Evolutionary conservation across 1,140 invertebrate genomes (phyloP).

Genomic region (Hetaerina americana): DNA sequence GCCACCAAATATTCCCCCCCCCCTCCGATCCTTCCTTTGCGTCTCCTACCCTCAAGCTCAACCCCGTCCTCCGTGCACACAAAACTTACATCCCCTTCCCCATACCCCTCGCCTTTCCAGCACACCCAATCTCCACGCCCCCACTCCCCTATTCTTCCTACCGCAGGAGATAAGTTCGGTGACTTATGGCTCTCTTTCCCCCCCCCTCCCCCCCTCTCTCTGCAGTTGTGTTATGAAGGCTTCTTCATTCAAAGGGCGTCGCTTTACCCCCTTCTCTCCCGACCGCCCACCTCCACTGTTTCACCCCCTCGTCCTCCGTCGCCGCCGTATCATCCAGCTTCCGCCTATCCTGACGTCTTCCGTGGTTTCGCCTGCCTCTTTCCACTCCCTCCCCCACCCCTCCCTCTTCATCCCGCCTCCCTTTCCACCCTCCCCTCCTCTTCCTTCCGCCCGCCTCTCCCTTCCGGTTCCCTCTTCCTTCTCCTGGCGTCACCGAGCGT

Average conservation of each 20-base stretch:
- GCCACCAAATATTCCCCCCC: too few relatives aligned
- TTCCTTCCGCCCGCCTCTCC: background rate
- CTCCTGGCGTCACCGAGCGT: background rate
- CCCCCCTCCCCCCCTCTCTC: too few relatives aligned
- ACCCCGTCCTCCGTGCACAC: too few relatives aligned
- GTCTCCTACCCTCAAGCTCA: too few relatives aligned
- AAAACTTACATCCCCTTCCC: too few relatives aligned
- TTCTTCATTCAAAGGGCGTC: background rate
- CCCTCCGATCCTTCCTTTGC: too few relatives aligned
- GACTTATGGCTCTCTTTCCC: background rate
- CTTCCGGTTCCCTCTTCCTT: background rate
- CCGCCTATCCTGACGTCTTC: background rate
- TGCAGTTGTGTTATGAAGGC: background rate
- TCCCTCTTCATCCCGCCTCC: background rate
- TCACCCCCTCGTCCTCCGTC: background rate
- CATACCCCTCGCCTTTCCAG: too few relatives aligned
- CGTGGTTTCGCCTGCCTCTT: background rate
- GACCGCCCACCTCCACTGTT: background rate
- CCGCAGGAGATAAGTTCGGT: background rate
- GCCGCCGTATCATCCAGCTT: background rate
- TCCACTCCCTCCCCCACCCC: background rate
- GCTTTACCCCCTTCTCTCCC: background rate
- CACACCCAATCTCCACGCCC: background rate
- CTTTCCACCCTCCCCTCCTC: background rate
- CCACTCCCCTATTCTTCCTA: background rate